Conservation (phyloP, 2,888 invertebrate genomes). For the Copidosoma aretas region DNA sequence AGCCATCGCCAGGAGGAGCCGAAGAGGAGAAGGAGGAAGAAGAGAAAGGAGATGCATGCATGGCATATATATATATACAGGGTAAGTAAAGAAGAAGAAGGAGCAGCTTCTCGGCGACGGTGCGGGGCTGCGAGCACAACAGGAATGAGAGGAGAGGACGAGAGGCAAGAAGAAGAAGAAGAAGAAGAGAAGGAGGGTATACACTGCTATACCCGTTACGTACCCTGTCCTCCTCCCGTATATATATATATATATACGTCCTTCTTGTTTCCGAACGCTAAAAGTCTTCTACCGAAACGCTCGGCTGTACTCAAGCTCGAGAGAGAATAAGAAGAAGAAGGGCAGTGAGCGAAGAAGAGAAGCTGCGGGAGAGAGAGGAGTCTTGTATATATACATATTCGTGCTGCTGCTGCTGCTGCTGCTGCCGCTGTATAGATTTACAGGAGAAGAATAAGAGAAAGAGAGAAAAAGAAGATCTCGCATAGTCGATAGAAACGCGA, state of each 20-base stretch:
- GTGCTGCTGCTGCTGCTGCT: no score
- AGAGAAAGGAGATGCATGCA: no score
- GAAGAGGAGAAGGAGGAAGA: neutral
- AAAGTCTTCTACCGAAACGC: slow-evolving; percentile 28
- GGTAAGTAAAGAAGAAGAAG: neutral
- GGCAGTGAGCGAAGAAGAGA: neutral
- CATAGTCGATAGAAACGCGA: slow-evolving; percentile 18
- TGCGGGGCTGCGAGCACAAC: neutral
- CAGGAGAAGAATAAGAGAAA: no score
- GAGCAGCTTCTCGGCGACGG: neutral
- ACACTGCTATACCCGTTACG: no score
- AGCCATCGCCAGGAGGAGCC: slow-evolving; percentile 1
- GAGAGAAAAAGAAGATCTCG: slow-evolving; percentile 6
- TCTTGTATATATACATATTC: no score
- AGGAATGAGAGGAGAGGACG: slow-evolving; percentile 5
- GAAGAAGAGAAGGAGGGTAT: no score
- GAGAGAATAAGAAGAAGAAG: slow-evolving; percentile 3
- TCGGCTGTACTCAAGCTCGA: slow-evolving; percentile 2
- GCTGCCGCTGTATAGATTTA: no score
- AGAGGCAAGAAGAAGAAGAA: slow-evolving; percentile 4
- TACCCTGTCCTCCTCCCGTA: slow-evolving; percentile 3
- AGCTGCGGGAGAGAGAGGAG: no score
- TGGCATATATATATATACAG: no score
- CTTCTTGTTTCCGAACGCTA: slow-evolving; percentile 25
- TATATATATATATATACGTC: neutral